Evolutionary conservation across 2,888 invertebrate species (phyloP).

Genomic region (Drosophila leonis): DNA sequence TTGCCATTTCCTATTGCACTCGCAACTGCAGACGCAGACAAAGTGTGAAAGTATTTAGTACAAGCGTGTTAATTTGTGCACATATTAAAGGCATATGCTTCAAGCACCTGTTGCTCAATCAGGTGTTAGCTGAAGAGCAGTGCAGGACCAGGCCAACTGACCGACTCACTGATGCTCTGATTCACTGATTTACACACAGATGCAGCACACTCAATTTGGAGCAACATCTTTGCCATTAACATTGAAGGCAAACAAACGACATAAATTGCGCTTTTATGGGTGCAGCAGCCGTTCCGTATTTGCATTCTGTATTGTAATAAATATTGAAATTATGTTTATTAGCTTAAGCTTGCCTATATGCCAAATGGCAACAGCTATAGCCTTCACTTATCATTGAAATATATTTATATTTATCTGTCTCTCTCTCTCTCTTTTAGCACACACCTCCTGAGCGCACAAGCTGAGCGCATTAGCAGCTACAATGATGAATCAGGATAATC

Average conservation of each 20-base stretch:
- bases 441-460: conserved; percentile 12
- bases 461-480: conserved; percentile 30
- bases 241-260: conserved; percentile 24
- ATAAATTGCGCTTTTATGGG: conserved; percentile 28
- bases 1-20: conserved; percentile 50
- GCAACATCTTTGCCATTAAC: conserved; percentile 16
- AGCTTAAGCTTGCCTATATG: conserved; percentile 7
- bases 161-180: conserved; percentile 8
- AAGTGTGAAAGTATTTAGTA: conserved; percentile 79
- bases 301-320: conserved; percentile 30
- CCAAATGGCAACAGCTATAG: conserved; percentile 24
- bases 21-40: conserved; percentile 23
- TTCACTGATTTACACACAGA: not conserved
- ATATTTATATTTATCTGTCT: not conserved
- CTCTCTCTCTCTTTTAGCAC: conserved; percentile 43
- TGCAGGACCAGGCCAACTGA: conserved; percentile 12
- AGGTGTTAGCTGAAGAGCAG: conserved; percentile 21
- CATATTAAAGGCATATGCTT: conserved; percentile 36
- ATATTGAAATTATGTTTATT: conserved; percentile 45
- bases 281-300: conserved; percentile 33
- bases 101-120: conserved; percentile 66
- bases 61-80: conserved; percentile 61
- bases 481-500: conserved; percentile 84
- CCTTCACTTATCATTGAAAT: conserved; percentile 12
- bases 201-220: not conserved